Evolutionary conservation across 2,888 invertebrate species (phyloP), one percentile per base, ranked within the genome.

Genomic region (Acholoe squamosa): DNA sequence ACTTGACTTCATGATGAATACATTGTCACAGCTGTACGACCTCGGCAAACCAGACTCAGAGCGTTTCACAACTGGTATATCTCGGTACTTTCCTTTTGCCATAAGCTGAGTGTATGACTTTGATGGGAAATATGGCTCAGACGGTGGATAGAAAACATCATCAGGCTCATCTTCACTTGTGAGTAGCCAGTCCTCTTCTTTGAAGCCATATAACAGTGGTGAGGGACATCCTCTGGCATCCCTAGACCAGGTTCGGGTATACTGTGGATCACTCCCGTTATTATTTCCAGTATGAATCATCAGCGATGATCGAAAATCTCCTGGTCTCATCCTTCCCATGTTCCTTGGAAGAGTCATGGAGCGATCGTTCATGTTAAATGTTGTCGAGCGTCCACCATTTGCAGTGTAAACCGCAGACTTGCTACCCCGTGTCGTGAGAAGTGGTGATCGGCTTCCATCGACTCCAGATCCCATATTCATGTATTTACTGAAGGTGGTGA

Each of bases 301-400:
- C 54, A 86, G 52, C 28, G 86, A 86, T 25, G 86, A 86, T 14
- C 86, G 52, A 54, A 54, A 86, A 12, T 86, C 54, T 0, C 56
- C 56, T 1, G 25, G 52, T 28, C 22, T 52, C 31, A 54, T 86
- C 19, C 84, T 34, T 1, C 84, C 84, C 84, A 84, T 84, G 54
- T 86, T 86, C 86, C 86, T 52, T n/a, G 86, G 86, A 0, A 86
- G 54, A 0, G 86, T 54, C 86, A 56, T 56, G 14, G 86, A 86
- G 14, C 28, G 28, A 12, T 84, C 52, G 25, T n/a, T 84, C 12
- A 12, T 33, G 43, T 14, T 33, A 25, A 84, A 43, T n/a, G 84
- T 52, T 12, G 84, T 84, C n/a, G 84, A 84, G 0, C 51, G 84
- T n/a, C 52, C 51, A 84, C 43, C 43, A 52, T 84, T 84, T 10